Conservation (phyloP, 2,797 vertebrate species). For the Microtus agrestis region DNA sequence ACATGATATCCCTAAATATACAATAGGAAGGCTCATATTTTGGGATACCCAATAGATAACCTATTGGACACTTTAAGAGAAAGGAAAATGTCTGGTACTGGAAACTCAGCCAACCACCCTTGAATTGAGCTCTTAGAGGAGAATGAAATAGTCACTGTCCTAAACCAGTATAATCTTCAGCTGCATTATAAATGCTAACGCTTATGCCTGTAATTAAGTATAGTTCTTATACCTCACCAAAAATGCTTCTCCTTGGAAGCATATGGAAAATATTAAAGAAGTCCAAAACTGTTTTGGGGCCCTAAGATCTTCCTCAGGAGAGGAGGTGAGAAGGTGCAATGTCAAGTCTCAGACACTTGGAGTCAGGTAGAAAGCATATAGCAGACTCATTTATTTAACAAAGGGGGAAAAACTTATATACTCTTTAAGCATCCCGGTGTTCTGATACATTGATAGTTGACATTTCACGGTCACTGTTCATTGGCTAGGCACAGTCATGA, state of each 20-base stretch:
- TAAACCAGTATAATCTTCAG: neutral
- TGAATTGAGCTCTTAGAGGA: neutral
- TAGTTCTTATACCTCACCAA: neutral
- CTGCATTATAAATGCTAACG: neutral
- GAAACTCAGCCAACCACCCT: neutral
- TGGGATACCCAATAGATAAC: neutral
- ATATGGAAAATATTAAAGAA: neutral
- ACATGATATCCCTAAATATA: too few relatives aligned
- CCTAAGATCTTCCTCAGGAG: too few relatives aligned
- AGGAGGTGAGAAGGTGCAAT: too few relatives aligned
- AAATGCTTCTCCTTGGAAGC: neutral
- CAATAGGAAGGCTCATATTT: too few relatives aligned
- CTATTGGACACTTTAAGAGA: neutral
- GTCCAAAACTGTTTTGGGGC: neutral
- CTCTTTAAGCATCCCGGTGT: too few relatives aligned
- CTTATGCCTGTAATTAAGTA: neutral
- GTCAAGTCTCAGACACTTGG: too few relatives aligned
- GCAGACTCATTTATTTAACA: too few relatives aligned
- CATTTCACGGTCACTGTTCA: too few relatives aligned
- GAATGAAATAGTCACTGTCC: neutral
- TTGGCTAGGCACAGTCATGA: too few relatives aligned
- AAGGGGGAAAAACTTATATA: too few relatives aligned
- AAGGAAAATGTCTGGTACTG: neutral
- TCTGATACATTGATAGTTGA: too few relatives aligned
- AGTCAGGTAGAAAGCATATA: too few relatives aligned